Percentiles rank a stretch among this genome's conserved stretches.
Evolutionary conservation across 2,888 invertebrate species (phyloP).

Genomic region (Drosophila putrida): DNA sequence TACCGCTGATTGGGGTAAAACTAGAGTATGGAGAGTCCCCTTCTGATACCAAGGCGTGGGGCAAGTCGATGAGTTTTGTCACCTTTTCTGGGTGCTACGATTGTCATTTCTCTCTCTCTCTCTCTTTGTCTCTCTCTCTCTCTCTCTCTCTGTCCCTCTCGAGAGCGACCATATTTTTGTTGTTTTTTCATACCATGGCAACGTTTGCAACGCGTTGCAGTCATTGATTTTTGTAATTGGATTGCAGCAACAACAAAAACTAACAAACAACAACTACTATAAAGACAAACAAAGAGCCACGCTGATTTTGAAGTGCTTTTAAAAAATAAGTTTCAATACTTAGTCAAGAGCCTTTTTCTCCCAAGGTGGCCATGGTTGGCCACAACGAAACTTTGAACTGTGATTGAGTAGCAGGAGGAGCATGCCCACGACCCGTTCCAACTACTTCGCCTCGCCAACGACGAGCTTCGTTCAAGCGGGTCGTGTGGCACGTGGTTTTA

Average conservation of each 20-base stretch:
- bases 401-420: constrained; percentile 33
- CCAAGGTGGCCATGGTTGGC: constrained; percentile 3
- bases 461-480: constrained; percentile 68
- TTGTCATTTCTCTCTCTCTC: constrained; percentile 13
- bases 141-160: not conserved
- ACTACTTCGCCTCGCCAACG: constrained; percentile 49
- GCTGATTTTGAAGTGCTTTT: constrained; percentile 59
- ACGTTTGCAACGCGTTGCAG: constrained; percentile 55
- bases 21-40: not conserved
- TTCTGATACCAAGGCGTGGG: not conserved
- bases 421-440: constrained; percentile 50
- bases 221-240: constrained; percentile 74
- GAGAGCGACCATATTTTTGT: constrained; percentile 24
- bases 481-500: constrained; percentile 73
- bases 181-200: constrained; percentile 60
- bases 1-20: constrained; percentile 46
- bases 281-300: constrained; percentile 41
- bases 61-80: constrained; percentile 12
- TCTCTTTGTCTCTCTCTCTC: not conserved
- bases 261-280: constrained; percentile 23
- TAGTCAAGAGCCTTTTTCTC: constrained; percentile 21
- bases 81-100: constrained; percentile 52
- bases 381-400: constrained; percentile 4
- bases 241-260: constrained; percentile 46
- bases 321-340: constrained; percentile 41